Percentiles rank a stretch among this genome's conserved stretches.
Conservation (phyloP, 2,113 vertebrate species). For the Periophthalmodon schlosseri region DNA sequence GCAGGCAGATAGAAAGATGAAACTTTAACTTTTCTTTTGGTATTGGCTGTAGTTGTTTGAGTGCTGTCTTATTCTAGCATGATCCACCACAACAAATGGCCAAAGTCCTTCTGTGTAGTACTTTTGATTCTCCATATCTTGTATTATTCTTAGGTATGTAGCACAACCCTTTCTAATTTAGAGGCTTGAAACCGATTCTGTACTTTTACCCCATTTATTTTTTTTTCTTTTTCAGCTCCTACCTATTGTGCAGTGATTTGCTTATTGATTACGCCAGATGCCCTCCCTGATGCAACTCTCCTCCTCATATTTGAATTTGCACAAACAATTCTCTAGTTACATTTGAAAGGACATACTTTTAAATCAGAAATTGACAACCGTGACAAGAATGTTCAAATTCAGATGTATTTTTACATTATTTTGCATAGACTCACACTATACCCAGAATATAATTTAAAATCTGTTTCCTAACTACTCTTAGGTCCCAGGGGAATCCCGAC, state of each 20-base stretch:
- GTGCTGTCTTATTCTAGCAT: not conserved
- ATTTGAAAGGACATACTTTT: not conserved
- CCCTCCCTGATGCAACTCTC: not conserved
- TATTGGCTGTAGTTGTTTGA: constrained; percentile 30
- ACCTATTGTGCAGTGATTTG: constrained; percentile 20
- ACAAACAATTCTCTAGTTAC: not conserved
- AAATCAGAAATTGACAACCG: not conserved
- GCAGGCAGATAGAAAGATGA: constrained; percentile 39
- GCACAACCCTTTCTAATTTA: not conserved
- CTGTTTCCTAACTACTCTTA: constrained; percentile 11
- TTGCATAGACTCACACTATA: constrained; percentile 8
- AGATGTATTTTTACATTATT: not conserved
- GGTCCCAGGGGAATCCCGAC: constrained; percentile 28
- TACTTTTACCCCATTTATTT: not conserved
- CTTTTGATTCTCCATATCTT: not conserved
- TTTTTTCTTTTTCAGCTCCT: not conserved
- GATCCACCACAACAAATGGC: not conserved
- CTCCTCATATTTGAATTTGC: not conserved
- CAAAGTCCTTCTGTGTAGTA: not conserved
- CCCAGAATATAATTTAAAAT: constrained; percentile 31
- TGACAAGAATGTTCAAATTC: not conserved
- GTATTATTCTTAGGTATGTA: not conserved
- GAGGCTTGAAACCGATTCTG: not conserved
- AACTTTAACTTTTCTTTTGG: constrained; percentile 37
- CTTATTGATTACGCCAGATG: not conserved